Evolutionary conservation across 1,140 invertebrate genomes (phyloP).

Genomic region (Eriosoma lanigerum): DNA sequence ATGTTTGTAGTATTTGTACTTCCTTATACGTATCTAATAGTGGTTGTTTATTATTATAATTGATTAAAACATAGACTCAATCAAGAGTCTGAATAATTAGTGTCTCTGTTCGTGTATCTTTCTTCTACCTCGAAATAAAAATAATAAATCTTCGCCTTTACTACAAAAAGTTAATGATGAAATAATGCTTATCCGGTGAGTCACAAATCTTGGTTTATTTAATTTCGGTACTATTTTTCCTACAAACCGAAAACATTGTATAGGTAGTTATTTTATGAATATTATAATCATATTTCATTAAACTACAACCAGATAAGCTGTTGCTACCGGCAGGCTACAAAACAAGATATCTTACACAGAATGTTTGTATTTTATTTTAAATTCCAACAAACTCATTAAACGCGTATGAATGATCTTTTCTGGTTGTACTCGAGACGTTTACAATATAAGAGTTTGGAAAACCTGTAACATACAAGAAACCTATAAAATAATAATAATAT

Average conservation of each 20-base stretch:
- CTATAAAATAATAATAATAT: too few species aligned
- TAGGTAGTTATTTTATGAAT: background rate
- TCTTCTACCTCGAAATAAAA: background rate
- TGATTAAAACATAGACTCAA: slow-evolving; percentile 3
- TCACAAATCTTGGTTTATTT: slow-evolving; percentile 31
- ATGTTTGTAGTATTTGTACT: too few species aligned
- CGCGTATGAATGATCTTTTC: background rate
- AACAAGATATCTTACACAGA: background rate
- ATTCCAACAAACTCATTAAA: background rate
- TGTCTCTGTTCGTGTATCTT: background rate
- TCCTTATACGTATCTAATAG: background rate
- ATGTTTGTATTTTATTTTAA: background rate
- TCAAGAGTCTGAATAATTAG: slow-evolving; percentile 34
- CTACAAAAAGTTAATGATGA: slow-evolving; percentile 24
- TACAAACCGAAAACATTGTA: background rate
- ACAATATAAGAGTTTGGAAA: background rate
- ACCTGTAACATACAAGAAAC: too few species aligned
- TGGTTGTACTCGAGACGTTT: background rate
- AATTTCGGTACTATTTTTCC: slow-evolving; percentile 4
- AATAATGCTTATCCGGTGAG: slow-evolving; percentile 19
- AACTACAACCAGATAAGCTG: background rate
- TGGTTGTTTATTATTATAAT: slow-evolving; percentile 15
- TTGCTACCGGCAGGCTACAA: background rate
- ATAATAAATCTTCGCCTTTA: slow-evolving; percentile 32
- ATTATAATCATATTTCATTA: slow-evolving; percentile 38